Evolutionary conservation across 1,140 invertebrate species (phyloP), one percentile per base, ranked within the genome.

Genomic region (Microplitis mediator): DNA sequence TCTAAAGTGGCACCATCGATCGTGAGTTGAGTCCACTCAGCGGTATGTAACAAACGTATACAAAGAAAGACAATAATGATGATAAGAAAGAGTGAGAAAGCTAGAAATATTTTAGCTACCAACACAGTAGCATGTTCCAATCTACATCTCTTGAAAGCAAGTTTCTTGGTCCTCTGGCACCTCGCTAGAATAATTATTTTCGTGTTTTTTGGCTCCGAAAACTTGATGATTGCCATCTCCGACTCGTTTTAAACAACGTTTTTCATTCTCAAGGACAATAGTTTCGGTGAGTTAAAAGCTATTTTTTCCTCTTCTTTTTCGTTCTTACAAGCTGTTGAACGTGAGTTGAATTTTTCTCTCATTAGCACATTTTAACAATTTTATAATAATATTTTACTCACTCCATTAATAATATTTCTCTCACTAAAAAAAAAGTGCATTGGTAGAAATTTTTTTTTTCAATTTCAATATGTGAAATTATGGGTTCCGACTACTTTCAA

Each of bases 81-180:
- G 16, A 23, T 23, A 6, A 39, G 3, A 63, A 39, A 11, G 35
- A 63, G 16, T 61, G 58, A 32, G 58, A 61, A 61, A 61, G 35
- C 34, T 63, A 36, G 13, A 60, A 8, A 63, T 9, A 32, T n/a
- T 34, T n/a, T 35, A 13, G 63, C 63, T 65, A 65, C 63, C 45
- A 14, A 51, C 63, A 65, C 63, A 13, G 63, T 65, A 65, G 63
- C 63, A 6, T 35, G 14, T 65, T 65, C 45, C 63, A 65, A 65
- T 65, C 63, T 65, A 14, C 63, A 65, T 50, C 39, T 65, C 63
- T 65, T 34, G 9, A 35, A 14, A 34, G 32, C 34, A 36, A 35
- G 45, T 65, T 39, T 65, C 63, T 45, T 51, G 6, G 35, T 63
- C 61, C 61, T 63, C 61, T 63, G 61, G 13, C 61, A 63, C 61